Conservation (phyloP, 2,113 vertebrate species). For the Acanthisitta chloris region DNA sequence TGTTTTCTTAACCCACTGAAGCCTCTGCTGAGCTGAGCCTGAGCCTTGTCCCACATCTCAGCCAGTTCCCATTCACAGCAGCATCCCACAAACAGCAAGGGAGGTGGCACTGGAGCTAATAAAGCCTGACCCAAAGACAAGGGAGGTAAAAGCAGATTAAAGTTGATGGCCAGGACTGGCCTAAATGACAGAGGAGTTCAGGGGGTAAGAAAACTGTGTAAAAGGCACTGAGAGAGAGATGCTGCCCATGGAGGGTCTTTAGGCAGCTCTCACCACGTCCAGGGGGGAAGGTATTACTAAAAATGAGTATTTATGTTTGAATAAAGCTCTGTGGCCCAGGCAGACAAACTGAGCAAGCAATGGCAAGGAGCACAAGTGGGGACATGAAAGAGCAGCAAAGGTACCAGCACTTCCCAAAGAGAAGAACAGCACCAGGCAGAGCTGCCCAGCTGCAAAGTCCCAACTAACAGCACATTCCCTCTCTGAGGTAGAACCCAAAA, state of each 20-base stretch:
- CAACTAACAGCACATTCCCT: neutral
- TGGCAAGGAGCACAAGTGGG: neutral
- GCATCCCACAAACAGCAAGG: neutral
- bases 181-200: neutral
- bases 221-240: neutral
- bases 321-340: neutral
- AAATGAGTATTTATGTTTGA: too few species aligned
- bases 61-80: neutral
- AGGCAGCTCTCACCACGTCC: neutral
- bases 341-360: fast-evolving
- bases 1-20: slow-evolving; percentile 51
- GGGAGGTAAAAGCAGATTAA: neutral
- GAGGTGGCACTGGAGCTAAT: neutral
- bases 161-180: neutral
- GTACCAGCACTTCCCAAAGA: neutral
- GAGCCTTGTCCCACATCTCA: neutral
- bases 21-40: neutral
- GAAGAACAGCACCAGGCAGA: neutral
- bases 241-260: neutral
- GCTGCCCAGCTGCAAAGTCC: neutral
- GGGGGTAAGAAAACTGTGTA: neutral
- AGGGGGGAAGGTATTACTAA: too few species aligned
- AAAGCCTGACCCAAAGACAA: neutral
- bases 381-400: neutral
- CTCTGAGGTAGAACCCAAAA: neutral